Evolutionary conservation across 2,113 vertebrate genomes (phyloP), one percentile per base, ranked within the genome.

Genomic region (Rhinolophus ferrumequinum): DNA sequence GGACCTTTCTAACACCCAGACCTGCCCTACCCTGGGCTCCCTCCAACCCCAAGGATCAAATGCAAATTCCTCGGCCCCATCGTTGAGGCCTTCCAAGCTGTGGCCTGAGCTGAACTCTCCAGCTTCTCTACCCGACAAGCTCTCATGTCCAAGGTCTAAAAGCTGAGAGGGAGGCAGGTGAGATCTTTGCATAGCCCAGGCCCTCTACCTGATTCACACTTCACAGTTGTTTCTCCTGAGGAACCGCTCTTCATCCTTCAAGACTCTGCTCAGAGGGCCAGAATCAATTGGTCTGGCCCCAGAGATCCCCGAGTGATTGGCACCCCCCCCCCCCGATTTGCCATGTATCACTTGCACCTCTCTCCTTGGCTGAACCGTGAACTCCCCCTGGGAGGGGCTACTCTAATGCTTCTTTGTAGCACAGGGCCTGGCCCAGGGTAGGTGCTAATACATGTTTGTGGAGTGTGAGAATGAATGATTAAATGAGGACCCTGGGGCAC

Each of bases 261-360:
- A 47, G 44, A 47, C 52, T 38, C 56, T 64, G 88, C 56, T 87
- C 18, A 16, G 24, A 64, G 47, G 54, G 19, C 58, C 24, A 33
- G 58, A 66, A 41, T 35, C 58, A 33, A 54, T 2, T 13, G 80
- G 24, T 80, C 60, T 90, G 30, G 54, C n/a, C 38, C 35, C 16
- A 33, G 81, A 85, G 66, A 54, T 33, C 56, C 26, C 73, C 4
- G 44, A 62, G 50, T 3, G 10, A 58, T 2, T 1, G 14, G 69
- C 30, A 14, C 41, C 38, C 24, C 77, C 83, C n/a, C 41, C 38
- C 24, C 67, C 58, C 38, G 85, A 54, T 52, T 76, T 47, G 86
- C 69, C 54, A 33, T 4, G 41, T 30, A 19, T 52, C 11, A 21
- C 26, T 21, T 33, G 90, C 0, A 0, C 75, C 8, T 1, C 54